Percentiles rank a stretch among this genome's conserved stretches.
Conservation (phyloP, 2,113 vertebrate genomes). For the Scalopus aquaticus region DNA sequence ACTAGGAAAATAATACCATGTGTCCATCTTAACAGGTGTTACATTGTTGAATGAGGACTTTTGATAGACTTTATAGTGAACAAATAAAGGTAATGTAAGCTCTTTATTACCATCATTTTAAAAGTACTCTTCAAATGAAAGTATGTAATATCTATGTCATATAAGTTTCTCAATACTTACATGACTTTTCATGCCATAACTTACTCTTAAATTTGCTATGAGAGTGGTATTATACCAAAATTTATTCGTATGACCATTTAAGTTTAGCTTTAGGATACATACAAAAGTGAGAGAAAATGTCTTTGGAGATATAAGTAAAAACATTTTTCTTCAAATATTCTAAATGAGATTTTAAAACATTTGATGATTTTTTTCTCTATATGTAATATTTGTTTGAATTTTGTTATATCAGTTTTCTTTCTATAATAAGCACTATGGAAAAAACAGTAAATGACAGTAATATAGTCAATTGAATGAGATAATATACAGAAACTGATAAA, state of each 20-base stretch:
- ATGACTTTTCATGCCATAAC: background rate
- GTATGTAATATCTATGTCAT: background rate
- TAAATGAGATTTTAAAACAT: background rate
- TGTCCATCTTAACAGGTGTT: background rate
- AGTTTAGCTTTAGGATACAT: background rate
- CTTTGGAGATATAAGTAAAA: background rate
- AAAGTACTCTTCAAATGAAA: background rate
- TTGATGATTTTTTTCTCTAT: background rate
- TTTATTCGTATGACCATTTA: background rate
- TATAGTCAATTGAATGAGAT: background rate
- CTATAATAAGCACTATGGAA: background rate
- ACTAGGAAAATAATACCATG: slow-evolving; percentile 48
- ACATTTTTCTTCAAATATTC: background rate
- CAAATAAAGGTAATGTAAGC: background rate
- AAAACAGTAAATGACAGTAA: background rate
- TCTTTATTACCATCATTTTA: background rate
- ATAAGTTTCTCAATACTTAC: background rate
- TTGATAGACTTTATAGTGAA: background rate
- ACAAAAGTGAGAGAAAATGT: slow-evolving; percentile 9
- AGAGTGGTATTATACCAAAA: background rate
- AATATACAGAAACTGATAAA: background rate
- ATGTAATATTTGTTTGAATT: background rate
- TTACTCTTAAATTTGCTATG: slow-evolving; percentile 2
- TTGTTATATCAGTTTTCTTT: slow-evolving; percentile 11
- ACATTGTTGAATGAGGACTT: background rate